Base-by-base conservation (phyloP, 1,140 invertebrate species). In the Trichomalopsis sarcophagae region DNA sequence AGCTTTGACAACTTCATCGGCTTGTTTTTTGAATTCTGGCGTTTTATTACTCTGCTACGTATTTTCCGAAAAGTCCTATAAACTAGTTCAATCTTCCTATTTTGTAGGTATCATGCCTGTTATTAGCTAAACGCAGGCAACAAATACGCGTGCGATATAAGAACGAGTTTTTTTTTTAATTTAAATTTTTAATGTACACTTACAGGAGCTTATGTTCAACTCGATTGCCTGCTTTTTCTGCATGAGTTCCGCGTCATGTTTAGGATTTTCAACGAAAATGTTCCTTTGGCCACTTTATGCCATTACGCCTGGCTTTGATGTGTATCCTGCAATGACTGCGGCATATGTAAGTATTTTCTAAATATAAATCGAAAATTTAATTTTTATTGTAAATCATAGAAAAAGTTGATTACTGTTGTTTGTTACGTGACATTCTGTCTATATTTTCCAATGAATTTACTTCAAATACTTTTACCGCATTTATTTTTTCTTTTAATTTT, bases 261-360 rank as follows among this genome's bases (percentile, higher is more conserved):
- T 97, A 90, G 96, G 95, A 5, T 95, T 96, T 83, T 94, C 96
- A 1, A 96, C 96, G 14, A 96, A 96, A 88, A 91, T 96, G 33
- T 96, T 95, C 91, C 90, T 97, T 62, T 95, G 96, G 91, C 95
- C 96, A 0, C 88, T 94, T 66, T 95, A 95, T 89, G 89, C 94
- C n/a, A 88, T 94, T n/a, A 94, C 91, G 23, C 94, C 94, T 5
- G 95, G 94, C 81, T 95, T 94, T 88, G 94, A 95, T 89, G 96
- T 95, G 33, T 97, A 96, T 93, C 97, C 97, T 21, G 96, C 96
- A 1, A 97, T 97, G 96, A 96, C 96, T 36, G 96, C 96, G 2
- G 95, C 96, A 76, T 97, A 97, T 90, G 97, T 97, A 93, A 96
- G 96, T 95, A n/a, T 17, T 13, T 27, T 27, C 4, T 77, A 17